Conservation (phyloP, 30 jellyfish, hydroid and myxozoan genomes). For the Clytia hemisphaerica region DNA sequence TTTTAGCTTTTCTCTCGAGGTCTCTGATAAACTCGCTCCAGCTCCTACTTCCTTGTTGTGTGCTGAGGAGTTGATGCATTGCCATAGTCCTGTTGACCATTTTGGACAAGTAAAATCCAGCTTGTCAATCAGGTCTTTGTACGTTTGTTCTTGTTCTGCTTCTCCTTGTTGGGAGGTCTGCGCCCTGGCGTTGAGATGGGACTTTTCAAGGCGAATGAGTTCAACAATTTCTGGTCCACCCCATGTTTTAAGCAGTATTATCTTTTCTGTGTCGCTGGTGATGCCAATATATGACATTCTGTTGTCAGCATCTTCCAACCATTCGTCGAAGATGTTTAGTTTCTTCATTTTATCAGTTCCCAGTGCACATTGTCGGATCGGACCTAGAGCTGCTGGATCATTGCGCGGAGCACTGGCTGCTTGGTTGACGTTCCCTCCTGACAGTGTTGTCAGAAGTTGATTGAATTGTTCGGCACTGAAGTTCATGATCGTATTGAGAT, state of each 20-base stretch:
- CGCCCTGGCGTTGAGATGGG: conserved; percentile 9
- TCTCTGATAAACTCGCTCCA: conserved; percentile 13
- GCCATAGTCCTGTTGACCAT: conserved; percentile 35
- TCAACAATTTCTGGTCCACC: conserved; percentile 28
- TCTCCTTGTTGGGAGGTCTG: too few relatives aligned
- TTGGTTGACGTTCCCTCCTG: too few relatives aligned
- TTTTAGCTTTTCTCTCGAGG: conserved; percentile 18
- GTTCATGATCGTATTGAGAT: conserved; percentile 10
- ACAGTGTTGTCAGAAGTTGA: neutral
- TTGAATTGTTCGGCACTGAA: conserved; percentile 18
- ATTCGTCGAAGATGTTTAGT: conserved; percentile 19
- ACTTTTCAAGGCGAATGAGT: conserved; percentile 14
- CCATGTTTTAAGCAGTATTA: conserved; percentile 10
- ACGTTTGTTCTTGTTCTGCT: neutral
- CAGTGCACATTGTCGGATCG: conserved; percentile 25
- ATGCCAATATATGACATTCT: neutral
- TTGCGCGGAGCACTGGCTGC: conserved; percentile 2
- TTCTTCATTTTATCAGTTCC: conserved; percentile 25
- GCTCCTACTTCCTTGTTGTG: conserved; percentile 18
- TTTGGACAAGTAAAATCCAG: neutral
- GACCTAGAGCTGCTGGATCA: conserved; percentile 33
- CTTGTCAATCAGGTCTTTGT: conserved; percentile 2
- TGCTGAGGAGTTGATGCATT: conserved; percentile 25
- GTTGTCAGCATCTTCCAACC: conserved; percentile 17
- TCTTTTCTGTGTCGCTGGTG: conserved; percentile 10